Evolutionary conservation across 2,797 vertebrate species (phyloP), one percentile per base, ranked within the genome.

Genomic region (Somateria mollissima): DNA sequence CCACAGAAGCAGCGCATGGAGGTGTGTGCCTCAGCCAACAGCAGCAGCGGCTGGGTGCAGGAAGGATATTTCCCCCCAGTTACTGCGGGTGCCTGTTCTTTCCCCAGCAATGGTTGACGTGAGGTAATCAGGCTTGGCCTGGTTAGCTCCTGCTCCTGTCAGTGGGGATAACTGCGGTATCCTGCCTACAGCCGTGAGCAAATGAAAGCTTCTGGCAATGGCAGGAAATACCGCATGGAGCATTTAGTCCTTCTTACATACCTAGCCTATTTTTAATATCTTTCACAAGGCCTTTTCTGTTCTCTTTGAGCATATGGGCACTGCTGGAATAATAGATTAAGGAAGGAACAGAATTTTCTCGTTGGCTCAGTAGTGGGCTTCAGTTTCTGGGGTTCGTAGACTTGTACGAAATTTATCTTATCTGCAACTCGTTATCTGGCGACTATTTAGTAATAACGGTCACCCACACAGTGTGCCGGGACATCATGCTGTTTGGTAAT

Each of bases 401-500:
- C 80, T 74, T 92, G 79, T 92, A 72, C 77, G 75, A 86, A 93
- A 97, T 97, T 96, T 95, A 84, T 96, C 94, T 97, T 96, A 72
- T n/a, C 84, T 67, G 25, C 36, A 65, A 81, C 82, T 92, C 54
- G 5, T 83, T 85, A 94, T 95, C 64, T 77, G 91, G 76, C 94
- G 90, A 78, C 92, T 86, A 34, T 96, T 96, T 93, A 93, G 87
- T 60, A 95, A 69, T 76, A 90, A 90, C 13, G 66, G 97, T 96
- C 96, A 96, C 94, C 97, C 97, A 96, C 89, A 86, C 69, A 30
- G 89, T 88, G 60, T 75, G 58, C 69, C 30, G 36, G 92, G 91
- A 88, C 81, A 74, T 41, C 95, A 81, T 84, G 67, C 90, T 92
- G 92, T 77, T 97, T 78, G 93, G 39, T 97, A 98, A 98, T 97